Evolutionary conservation across 2,113 vertebrate genomes (phyloP), one percentile per base, ranked within the genome.

Genomic region (Paramisgurnus dabryanus): DNA sequence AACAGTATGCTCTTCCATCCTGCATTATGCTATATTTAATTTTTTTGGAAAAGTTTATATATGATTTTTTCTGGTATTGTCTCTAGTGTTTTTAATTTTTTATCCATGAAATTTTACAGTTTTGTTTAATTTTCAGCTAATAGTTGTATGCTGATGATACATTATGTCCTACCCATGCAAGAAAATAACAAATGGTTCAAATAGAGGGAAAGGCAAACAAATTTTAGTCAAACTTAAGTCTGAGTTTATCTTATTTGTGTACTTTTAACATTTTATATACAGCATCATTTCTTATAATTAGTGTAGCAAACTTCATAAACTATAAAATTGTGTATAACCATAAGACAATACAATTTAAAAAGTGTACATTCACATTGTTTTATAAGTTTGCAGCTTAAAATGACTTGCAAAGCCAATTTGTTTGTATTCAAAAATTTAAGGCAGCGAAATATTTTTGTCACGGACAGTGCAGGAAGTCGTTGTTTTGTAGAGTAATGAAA

Each of bases 401-500:
- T 22, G 22, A 22, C 22, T 22, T 22, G 22, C 27, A 34, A 34
- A 34, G 27, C 27, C 27, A 34, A 34, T 34, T 34, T 34, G 27
- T 34, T 34, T 34, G 27, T 34, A 34, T 34, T 22, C 1, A 34
- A 34, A 34, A 34, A 34, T 34, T 2, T 34, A 34, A 34, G 27
- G 27, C 27, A 34, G 27, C 27, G 27, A 34, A 27, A 34, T 34
- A 34, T 34, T 34, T 34, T 34, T 34, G 27, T 34, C 27, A 34
- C 27, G 3, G 27, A 17, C 4, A 5, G 49, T 3, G 17, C 15
- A 39, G 7, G 39, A 22, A 60, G 17, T 41, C n/a, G 40, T n/a
- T 10, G 40, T 50, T 55, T 50, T 47, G 12, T 57, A 49, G 11
- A 47, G 74, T 41, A 70, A 18, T 34, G 17, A 83, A 77, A 83